Conservation (phyloP, 1,140 invertebrate genomes). For the Cheumatopsyche charites region DNA sequence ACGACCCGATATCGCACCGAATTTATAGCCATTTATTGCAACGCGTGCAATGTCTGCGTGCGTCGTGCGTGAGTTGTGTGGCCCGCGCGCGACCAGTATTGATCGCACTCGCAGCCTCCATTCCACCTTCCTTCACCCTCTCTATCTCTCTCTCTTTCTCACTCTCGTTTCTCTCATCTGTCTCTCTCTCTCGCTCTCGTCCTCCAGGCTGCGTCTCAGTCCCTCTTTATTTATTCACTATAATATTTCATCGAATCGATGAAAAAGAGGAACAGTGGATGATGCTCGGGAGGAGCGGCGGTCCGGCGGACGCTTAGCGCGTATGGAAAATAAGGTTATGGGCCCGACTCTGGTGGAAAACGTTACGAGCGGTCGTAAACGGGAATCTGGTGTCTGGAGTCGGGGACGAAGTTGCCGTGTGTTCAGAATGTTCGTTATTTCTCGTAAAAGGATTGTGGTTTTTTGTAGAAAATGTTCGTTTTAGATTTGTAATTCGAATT, state of each 20-base stretch:
- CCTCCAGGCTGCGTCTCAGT: not conserved
- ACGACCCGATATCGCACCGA: too few relatives aligned
- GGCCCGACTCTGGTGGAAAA: too few relatives aligned
- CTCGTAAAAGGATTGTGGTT: too few relatives aligned
- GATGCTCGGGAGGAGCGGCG: not conserved
- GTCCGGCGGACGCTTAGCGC: not conserved
- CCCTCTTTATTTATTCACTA: not conserved
- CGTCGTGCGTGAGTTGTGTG: conserved; percentile 15
- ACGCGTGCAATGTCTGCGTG: not conserved
- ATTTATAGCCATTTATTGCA: not conserved
- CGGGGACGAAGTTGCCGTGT: too few relatives aligned
- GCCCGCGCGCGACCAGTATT: conserved; percentile 25
- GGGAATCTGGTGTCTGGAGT: not conserved
- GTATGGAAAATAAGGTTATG: conserved; percentile 11
- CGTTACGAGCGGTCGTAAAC: conserved; percentile 28
- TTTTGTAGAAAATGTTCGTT: too few relatives aligned
- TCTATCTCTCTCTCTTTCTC: too few relatives aligned
- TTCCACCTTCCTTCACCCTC: not conserved
- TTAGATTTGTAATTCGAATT: too few relatives aligned
- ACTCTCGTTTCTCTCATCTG: too few relatives aligned
- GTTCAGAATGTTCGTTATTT: too few relatives aligned
- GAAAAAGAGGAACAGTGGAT: not conserved
- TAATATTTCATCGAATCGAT: conserved; percentile 3
- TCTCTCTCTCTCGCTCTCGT: too few relatives aligned
- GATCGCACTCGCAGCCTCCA: conserved; percentile 18